Base-by-base conservation (phyloP, 2,797 vertebrate species). In the Selene dorsalis region DNA sequence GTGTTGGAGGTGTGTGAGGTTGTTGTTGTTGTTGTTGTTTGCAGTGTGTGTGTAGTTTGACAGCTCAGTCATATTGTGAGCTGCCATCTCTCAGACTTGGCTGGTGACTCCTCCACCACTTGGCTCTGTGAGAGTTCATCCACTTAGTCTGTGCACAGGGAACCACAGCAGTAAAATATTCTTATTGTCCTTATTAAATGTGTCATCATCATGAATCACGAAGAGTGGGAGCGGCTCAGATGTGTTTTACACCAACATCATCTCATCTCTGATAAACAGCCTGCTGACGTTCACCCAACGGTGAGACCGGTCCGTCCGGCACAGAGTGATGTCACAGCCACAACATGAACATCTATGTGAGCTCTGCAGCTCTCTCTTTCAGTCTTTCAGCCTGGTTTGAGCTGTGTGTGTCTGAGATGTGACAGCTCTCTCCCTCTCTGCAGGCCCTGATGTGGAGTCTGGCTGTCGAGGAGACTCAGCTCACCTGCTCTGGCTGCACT, bases 91-190 rank as follows among this genome's bases (percentile, higher is more conserved):
- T 43, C 26, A 6, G 45, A 45, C 20, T 45, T 47, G 60, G 50
- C 50, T 6, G 0, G 32, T 20, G 47, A 5, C 13, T 32, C 47
- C 4, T 59, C 30, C 24, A 8, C 16, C 20, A 4, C 52, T 64
- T 77, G 75, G 66, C 67, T 30, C 52, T 13, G 39, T 47, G 50
- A 48, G 39, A 39, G 28, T 17, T 59, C 60, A 58, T 64, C 52
- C 32, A 77, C 67, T 58, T 48, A 47, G 39, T 38, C 39, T 58
- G 53, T 64, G 38, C 48, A 41, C 32, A 47, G 52, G 13, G 61
- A 41, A 68, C 20, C 45, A 18, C 13, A 17, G 47, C 58, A 59
- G 26, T 55, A 28, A 43, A 26, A 45, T 41, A 58, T n/a, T 16
- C 10, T 41, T 38, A 22, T 45, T 55, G 26, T 12, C 4, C 12